phyloP scores from a whole-genome alignment of 1,140 invertebrate species.

The Drosophila malerkotliana region DNA sequence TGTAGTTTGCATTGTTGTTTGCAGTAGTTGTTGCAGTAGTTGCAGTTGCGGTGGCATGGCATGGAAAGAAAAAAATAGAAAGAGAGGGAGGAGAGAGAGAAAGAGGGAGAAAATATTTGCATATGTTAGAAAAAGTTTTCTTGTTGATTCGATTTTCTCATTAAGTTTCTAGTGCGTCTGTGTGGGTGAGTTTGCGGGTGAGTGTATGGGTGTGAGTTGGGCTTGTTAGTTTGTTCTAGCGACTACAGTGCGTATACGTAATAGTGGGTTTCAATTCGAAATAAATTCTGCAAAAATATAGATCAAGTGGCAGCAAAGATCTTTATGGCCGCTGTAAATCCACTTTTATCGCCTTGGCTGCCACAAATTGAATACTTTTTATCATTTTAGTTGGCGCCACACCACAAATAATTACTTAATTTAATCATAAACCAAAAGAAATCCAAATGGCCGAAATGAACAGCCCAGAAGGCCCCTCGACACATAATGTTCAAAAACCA shows the following conservation, averaged over 20 bases:
- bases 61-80: conserved; percentile 36
- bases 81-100: conserved; percentile 23
- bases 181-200: conserved; percentile 11
- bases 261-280: conserved; percentile 37
- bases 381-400: conserved; percentile 57
- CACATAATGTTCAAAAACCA: conserved; percentile 32
- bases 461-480: conserved; percentile 21
- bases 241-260: conserved; percentile 67
- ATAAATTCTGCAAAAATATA: conserved; percentile 42
- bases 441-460: conserved; percentile 14
- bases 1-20: conserved; percentile 60
- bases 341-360: conserved; percentile 46
- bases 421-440: conserved; percentile 68
- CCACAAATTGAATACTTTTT: conserved; percentile 53
- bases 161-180: conserved; percentile 51
- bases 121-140: conserved; percentile 62
- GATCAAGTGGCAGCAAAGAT: conserved; percentile 33
- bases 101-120: conserved; percentile 60
- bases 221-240: conserved; percentile 55
- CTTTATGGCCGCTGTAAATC: conserved; percentile 50
- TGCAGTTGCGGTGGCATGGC: conserved; percentile 51
- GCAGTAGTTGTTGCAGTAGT: conserved; percentile 35
- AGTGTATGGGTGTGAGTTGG: conserved; percentile 31
- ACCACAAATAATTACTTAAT: conserved; percentile 77
- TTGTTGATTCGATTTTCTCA: conserved; percentile 50